A percentile compares a stretch with the other conserved stretches of the same genome.
Conservation (phyloP, 1,140 invertebrate genomes). For the Heterodera schachtii region DNA sequence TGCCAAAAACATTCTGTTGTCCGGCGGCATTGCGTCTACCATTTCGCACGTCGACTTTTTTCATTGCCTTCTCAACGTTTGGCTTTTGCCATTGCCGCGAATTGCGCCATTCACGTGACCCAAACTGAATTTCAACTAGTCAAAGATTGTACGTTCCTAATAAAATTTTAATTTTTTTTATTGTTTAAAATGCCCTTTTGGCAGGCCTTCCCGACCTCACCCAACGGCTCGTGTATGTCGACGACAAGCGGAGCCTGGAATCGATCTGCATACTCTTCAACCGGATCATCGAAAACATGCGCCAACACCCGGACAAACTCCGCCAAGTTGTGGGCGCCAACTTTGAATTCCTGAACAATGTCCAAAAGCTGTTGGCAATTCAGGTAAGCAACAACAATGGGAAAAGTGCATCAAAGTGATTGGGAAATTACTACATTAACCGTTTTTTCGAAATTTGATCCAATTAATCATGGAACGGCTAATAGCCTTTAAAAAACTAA, state of each 20-base stretch:
- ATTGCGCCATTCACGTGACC: conserved; percentile 54
- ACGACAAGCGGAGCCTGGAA: conserved; percentile 94
- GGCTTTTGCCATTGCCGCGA: conserved; percentile 63
- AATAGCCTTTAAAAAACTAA: too few species aligned
- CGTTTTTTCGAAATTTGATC: too few species aligned
- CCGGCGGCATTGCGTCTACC: conserved; percentile 58
- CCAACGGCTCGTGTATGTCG: conserved; percentile 55
- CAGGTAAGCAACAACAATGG: background rate
- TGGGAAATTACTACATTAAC: too few species aligned
- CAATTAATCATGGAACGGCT: too few species aligned
- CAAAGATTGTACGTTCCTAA: conserved; percentile 40
- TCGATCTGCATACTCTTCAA: conserved; percentile 90
- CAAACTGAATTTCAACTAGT: conserved; percentile 51
- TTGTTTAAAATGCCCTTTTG: background rate
- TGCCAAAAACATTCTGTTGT: conserved; percentile 56
- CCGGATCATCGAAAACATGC: conserved; percentile 94
- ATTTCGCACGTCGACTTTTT: conserved; percentile 64
- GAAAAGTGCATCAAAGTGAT: too few species aligned
- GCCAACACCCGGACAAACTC: conserved; percentile 83
- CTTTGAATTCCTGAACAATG: conserved; percentile 66
- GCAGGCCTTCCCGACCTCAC: conserved; percentile 51
- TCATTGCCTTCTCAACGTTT: conserved; percentile 61
- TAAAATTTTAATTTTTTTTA: background rate
- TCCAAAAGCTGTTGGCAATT: conserved; percentile 81
- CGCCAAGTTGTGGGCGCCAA: conserved; percentile 94